phyloP scores from a whole-genome alignment of 1,140 invertebrate genomes.

The Hormaphis cornu region DNA sequence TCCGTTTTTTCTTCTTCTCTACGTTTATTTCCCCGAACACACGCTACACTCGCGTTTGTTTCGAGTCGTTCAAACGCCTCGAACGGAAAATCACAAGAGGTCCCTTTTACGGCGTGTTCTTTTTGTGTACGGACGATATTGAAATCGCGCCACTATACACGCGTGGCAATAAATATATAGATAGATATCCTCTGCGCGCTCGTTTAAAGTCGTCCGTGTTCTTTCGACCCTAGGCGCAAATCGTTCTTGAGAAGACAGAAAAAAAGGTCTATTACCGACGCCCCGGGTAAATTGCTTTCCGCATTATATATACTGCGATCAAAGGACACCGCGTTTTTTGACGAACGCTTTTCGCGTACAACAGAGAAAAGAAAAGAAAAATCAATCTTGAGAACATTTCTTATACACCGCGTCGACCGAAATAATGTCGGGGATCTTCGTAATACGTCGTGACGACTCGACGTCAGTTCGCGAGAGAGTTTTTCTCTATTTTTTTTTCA shows the following conservation, averaged over 20 bases:
- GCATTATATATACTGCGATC: slow-evolving; percentile 18
- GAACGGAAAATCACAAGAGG: slow-evolving; percentile 18
- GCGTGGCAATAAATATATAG: background rate
- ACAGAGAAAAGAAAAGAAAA: background rate
- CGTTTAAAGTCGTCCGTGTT: slow-evolving; percentile 25
- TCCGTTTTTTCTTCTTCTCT: too few relatives aligned
- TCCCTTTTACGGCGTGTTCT: slow-evolving; percentile 8
- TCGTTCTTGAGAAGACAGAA: slow-evolving; percentile 8
- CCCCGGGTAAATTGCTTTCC: slow-evolving; percentile 21
- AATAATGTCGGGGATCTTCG: too few relatives aligned
- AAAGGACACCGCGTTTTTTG: slow-evolving; percentile 19
- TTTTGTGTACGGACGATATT: slow-evolving; percentile 17
- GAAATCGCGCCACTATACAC: background rate
- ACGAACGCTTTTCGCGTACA: background rate
- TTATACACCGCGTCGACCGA: too few relatives aligned
- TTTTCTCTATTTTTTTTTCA: too few relatives aligned
- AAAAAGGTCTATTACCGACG: slow-evolving; percentile 21
- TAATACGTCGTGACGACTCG: too few relatives aligned
- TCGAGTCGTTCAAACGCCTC: slow-evolving; percentile 15
- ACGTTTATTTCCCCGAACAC: slow-evolving; percentile 10
- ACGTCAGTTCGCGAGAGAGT: too few relatives aligned
- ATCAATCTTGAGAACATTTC: background rate
- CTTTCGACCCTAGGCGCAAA: slow-evolving; percentile 8
- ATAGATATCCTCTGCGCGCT: slow-evolving; percentile 6
- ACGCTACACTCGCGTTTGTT: background rate